phyloP scores from a whole-genome alignment of 2,797 vertebrate genomes.

The Phrynocephalus vlangalii region DNA sequence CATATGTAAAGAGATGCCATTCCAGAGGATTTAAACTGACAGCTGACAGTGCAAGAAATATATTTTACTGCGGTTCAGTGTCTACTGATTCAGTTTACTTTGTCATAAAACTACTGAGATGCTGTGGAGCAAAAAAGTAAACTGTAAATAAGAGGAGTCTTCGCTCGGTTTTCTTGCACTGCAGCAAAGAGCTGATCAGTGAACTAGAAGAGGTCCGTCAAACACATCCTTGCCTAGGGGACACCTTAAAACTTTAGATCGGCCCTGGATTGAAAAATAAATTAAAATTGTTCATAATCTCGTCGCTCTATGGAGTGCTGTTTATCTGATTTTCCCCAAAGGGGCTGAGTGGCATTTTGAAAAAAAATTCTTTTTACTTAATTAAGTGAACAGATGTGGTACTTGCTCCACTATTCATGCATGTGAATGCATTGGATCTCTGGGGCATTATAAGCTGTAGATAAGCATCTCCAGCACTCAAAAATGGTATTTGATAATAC shows the following conservation, averaged over 20 bases:
- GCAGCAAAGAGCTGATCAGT: neutral
- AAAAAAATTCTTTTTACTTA: constrained; percentile 48
- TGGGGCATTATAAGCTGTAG: constrained; percentile 57
- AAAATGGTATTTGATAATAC: constrained; percentile 62
- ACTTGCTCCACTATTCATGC: constrained; percentile 73
- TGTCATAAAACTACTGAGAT: neutral
- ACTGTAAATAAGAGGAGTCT: neutral
- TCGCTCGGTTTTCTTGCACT: neutral
- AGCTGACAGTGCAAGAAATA: neutral
- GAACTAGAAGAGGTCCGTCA: neutral
- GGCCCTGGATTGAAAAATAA: neutral
- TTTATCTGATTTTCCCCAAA: constrained; percentile 37
- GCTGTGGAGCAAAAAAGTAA: neutral
- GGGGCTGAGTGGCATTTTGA: constrained; percentile 23
- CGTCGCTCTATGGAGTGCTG: constrained; percentile 1
- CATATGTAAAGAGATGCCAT: neutral
- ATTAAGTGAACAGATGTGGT: constrained; percentile 70
- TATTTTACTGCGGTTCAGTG: neutral
- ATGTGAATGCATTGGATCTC: constrained; percentile 73
- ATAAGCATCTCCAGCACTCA: constrained; percentile 62
- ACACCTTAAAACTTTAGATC: constrained; percentile 1
- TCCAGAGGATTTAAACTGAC: neutral
- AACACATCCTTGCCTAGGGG: neutral
- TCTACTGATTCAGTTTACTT: neutral
- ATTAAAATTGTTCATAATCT: constrained; percentile 2